A percentile compares a stretch with the other conserved stretches of the same genome.
phyloP scores from a whole-genome alignment of 2,113 vertebrate genomes.

The Elephantulus edwardii region DNA sequence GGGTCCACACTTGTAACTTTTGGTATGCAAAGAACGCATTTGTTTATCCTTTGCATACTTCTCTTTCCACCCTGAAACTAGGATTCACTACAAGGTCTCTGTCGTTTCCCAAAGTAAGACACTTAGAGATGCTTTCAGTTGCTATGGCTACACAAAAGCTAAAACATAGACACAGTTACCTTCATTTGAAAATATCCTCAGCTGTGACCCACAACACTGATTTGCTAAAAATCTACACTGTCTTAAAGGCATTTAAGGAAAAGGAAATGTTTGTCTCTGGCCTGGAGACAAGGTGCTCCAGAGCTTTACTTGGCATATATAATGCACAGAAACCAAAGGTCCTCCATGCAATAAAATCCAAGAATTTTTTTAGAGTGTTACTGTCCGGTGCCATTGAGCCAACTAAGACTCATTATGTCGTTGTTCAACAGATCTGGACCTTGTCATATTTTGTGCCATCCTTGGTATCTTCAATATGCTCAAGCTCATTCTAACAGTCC shows the following conservation, averaged over 20 bases:
- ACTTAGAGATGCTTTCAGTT: constrained; percentile 46
- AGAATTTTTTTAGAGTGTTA: not conserved
- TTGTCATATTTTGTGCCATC: too few relatives aligned
- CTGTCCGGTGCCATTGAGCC: too few relatives aligned
- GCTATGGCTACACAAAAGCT: constrained; percentile 57
- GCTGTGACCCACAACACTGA: not conserved
- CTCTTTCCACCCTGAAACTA: constrained; percentile 1
- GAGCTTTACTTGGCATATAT: not conserved
- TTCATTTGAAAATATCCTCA: constrained; percentile 57
- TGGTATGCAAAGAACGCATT: not conserved
- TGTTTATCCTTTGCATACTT: not conserved
- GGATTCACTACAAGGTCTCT: not conserved
- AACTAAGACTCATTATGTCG: too few relatives aligned
- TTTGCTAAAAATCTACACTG: constrained; percentile 18
- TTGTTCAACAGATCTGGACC: too few relatives aligned
- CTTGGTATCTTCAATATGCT: too few relatives aligned
- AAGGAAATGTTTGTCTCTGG: not conserved
- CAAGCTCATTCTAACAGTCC: too few relatives aligned
- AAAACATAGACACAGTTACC: not conserved
- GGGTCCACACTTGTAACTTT: not conserved
- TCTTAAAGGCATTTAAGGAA: constrained; percentile 4
- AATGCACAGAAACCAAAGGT: not conserved
- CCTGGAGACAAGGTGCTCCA: not conserved
- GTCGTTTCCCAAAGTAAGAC: constrained; percentile 52
- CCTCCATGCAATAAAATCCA: not conserved